Conservation (phyloP, 2,797 vertebrate species). For the Gallinago solitaria region DNA sequence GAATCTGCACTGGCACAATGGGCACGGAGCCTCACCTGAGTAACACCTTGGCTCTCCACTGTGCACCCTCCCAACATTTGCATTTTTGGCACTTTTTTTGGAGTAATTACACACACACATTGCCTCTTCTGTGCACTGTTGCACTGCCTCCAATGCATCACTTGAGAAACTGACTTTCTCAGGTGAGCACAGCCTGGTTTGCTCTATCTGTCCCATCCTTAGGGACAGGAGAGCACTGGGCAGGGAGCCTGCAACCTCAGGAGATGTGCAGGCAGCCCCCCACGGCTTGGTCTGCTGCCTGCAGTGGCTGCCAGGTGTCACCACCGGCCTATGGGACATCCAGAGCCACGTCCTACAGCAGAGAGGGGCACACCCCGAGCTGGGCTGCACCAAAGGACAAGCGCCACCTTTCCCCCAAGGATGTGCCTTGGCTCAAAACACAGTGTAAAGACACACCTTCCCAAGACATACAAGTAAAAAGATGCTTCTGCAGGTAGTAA, state of each 20-base stretch:
- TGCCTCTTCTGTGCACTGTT: background rate
- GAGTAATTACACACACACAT: background rate
- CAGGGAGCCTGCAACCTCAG: background rate
- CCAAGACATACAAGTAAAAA: background rate
- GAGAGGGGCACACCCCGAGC: rapidly evolving
- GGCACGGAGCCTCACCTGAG: background rate
- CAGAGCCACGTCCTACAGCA: background rate
- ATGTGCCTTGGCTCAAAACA: background rate
- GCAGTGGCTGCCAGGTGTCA: background rate
- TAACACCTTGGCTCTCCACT: background rate
- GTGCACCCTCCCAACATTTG: background rate
- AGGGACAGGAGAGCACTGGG: background rate
- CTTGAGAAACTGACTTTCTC: background rate
- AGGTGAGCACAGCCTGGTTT: background rate
- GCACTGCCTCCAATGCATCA: background rate
- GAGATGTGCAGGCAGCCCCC: background rate
- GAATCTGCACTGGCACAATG: background rate
- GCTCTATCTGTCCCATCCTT: background rate
- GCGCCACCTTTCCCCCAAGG: background rate
- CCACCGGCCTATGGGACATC: background rate
- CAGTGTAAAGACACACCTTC: rapidly evolving
- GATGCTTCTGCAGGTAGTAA: background rate
- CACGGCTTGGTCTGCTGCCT: background rate
- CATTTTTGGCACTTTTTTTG: background rate
- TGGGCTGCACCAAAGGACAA: background rate